These are phyloP conservation scores for Petrocephalus schoutedeni DNA, from an alignment of 2,797 vertebrate genomes.

Conservation along the genomic window DNA sequence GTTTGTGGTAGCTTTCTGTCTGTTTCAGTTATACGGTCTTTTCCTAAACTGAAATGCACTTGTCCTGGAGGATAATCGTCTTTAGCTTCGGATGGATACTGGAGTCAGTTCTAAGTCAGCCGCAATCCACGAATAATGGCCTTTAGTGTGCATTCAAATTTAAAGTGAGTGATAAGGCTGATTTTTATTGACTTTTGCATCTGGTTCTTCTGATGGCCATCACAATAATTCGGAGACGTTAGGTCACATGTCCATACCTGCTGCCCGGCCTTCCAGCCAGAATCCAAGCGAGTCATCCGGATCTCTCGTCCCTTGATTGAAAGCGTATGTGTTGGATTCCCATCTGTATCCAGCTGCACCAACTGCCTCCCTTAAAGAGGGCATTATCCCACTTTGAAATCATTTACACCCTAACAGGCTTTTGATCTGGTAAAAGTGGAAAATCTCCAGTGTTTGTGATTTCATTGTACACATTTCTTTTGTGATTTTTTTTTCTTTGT, in stretches of 20 bases:
- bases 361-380: conserved; percentile 45
- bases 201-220: neutral
- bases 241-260: conserved; percentile 2
- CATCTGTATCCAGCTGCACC: conserved; percentile 52
- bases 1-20: neutral
- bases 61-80: neutral
- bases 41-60: neutral
- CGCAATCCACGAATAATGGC: neutral
- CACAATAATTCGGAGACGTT: neutral
- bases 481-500: neutral
- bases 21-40: neutral
- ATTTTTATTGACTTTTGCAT: neutral
- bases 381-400: conserved; percentile 53
- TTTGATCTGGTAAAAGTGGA: conserved; percentile 50
- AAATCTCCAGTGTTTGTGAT: conserved; percentile 44
- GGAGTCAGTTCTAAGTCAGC: neutral
- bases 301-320: conserved; percentile 5
- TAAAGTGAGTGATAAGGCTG: neutral
- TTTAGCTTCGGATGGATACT: neutral
- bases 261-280: neutral
- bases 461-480: conserved; percentile 25
- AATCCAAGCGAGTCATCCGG: neutral
- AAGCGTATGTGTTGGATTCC: conserved; percentile 26
- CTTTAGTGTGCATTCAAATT: neutral
- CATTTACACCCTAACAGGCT: conserved; percentile 47